Evolutionary conservation across 92 coral and sea anemone species (phyloP).

Genomic region (Palythoa grandis): DNA sequence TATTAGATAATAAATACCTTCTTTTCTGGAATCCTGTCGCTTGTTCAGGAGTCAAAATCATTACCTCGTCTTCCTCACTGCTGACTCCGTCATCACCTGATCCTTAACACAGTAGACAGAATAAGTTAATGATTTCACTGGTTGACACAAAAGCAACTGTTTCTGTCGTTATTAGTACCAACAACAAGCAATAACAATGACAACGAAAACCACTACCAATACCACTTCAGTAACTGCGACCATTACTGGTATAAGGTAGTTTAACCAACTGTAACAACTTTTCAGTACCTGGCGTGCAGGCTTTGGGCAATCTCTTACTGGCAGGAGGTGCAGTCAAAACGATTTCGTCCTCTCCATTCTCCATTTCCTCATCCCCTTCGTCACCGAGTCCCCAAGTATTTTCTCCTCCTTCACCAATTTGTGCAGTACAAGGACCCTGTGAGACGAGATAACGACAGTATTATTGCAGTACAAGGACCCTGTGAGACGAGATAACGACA

Average conservation of each 20-base stretch:
- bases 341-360: constrained; percentile 53
- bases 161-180: not conserved
- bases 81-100: not conserved
- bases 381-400: constrained; percentile 77
- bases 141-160: not conserved
- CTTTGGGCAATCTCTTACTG: not conserved
- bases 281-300: not conserved
- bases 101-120: not conserved
- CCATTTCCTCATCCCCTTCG: constrained; percentile 55
- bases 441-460: not conserved
- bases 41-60: constrained; percentile 9
- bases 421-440: constrained; percentile 95
- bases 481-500: no score
- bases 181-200: not conserved
- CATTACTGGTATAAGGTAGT: no score
- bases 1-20: not conserved
- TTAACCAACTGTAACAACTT: not conserved
- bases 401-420: constrained; percentile 87
- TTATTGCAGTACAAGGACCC: no score
- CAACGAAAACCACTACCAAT: not conserved
- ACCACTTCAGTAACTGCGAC: no score
- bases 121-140: no score
- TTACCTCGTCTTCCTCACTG: constrained; percentile 13
- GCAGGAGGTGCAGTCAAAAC: not conserved
- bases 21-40: not conserved